phyloP scores from a whole-genome alignment of 2,113 vertebrate genomes.

The Mustela nigripes region DNA sequence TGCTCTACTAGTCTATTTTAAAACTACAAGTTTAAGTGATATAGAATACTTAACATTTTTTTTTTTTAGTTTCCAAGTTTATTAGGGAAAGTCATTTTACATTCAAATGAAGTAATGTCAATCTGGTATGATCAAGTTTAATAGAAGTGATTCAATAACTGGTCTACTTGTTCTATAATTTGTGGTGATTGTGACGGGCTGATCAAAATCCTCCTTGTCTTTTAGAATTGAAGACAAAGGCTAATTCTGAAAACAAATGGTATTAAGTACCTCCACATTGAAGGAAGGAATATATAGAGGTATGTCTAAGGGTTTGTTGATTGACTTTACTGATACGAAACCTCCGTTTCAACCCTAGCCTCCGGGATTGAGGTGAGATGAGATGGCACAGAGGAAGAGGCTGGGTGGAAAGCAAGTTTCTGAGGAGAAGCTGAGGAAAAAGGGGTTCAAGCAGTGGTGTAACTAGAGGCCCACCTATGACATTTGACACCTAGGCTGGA shows the following conservation, averaged over 20 bases:
- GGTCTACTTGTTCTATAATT: not conserved
- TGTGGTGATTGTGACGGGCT: not conserved
- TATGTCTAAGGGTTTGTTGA: not conserved
- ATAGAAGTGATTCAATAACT: not conserved
- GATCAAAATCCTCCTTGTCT: not conserved
- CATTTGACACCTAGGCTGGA: too few relatives aligned
- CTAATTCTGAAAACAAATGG: not conserved
- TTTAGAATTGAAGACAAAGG: not conserved
- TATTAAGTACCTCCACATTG: not conserved
- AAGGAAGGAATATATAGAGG: not conserved
- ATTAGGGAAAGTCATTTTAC: not conserved
- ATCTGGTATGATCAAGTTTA: not conserved
- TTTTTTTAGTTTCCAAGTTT: not conserved
- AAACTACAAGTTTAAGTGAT: constrained; percentile 13
- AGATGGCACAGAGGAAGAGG: not conserved
- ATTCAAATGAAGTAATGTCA: not conserved
- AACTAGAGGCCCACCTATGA: not conserved
- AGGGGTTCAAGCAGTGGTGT: not conserved
- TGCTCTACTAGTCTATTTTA: not conserved
- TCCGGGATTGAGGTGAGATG: not conserved
- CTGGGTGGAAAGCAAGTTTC: not conserved
- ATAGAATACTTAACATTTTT: not conserved
- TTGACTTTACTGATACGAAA: not conserved
- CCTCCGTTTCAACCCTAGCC: not conserved
- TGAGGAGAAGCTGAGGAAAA: not conserved